Conservation (phyloP, 2,888 invertebrate genomes). For the Pollenia amentaria region DNA sequence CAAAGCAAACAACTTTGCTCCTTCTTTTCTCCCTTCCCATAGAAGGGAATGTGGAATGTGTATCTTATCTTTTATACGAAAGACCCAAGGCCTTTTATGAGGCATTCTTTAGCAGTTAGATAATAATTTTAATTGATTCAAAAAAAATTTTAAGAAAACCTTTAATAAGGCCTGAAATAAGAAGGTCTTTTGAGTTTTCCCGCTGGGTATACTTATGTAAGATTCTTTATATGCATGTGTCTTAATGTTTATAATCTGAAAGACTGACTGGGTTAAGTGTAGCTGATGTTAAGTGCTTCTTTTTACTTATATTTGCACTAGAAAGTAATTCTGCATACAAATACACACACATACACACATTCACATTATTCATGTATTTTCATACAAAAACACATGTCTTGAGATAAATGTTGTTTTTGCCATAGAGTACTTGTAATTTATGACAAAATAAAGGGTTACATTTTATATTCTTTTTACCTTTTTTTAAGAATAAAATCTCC, state of each 20-base stretch:
- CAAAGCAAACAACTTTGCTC: too few relatives aligned
- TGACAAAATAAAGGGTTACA: slow-evolving; percentile 40
- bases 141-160: too few relatives aligned
- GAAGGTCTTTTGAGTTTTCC: too few relatives aligned
- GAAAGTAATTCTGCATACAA: slow-evolving; percentile 51
- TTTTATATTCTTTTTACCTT: not conserved
- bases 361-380: not conserved
- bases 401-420: slow-evolving; percentile 5
- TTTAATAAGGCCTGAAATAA: too few relatives aligned
- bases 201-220: slow-evolving; percentile 9
- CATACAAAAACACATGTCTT: not conserved
- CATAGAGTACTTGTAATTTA: slow-evolving; percentile 17
- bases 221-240: slow-evolving; percentile 2
- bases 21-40: too few relatives aligned
- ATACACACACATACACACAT: not conserved
- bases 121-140: too few relatives aligned
- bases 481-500: not conserved
- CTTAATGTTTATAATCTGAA: slow-evolving; percentile 61
- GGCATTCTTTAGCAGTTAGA: too few relatives aligned
- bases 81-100: too few relatives aligned
- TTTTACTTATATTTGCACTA: slow-evolving; percentile 40
- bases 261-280: slow-evolving; percentile 77
- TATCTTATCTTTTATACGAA: too few relatives aligned
- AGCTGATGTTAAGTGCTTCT: slow-evolving; percentile 71
- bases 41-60: too few relatives aligned